Conservation (phyloP, 1,140 invertebrate species). For the Acyrthosiphon pisum region DNA sequence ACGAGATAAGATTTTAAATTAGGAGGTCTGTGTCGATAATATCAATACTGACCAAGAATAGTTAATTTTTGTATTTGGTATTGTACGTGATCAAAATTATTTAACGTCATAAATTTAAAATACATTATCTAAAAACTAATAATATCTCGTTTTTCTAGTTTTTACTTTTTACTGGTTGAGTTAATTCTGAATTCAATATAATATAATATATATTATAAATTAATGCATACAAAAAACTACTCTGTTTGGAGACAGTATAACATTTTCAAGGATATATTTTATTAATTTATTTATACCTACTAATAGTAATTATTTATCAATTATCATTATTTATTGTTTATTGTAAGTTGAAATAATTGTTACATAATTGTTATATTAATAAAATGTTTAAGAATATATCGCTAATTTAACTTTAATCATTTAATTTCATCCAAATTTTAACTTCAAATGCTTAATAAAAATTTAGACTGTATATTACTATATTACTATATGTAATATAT, state of each 20-base stretch:
- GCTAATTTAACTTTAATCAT: too few relatives aligned
- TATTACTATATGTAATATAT: too few relatives aligned
- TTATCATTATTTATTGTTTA: neutral
- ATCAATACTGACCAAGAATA: neutral
- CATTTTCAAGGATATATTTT: neutral
- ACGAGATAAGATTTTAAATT: conserved; percentile 6
- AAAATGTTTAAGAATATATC: too few relatives aligned
- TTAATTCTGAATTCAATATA: neutral
- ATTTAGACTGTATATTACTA: too few relatives aligned
- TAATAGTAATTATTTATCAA: neutral
- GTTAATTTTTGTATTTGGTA: neutral
- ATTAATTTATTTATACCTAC: neutral
- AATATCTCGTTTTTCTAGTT: neutral
- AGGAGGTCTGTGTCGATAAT: neutral
- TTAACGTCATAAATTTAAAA: neutral
- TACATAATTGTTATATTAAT: too few relatives aligned
- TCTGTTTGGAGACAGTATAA: neutral
- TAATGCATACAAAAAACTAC: neutral
- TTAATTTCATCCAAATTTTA: too few relatives aligned
- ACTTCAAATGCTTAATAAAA: too few relatives aligned
- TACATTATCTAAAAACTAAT: neutral
- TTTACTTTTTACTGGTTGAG: neutral
- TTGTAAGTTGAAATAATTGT: too few relatives aligned
- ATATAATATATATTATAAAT: too few relatives aligned
- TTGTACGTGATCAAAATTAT: neutral